A percentile compares a stretch with the other conserved stretches of the same genome.
Evolutionary conservation across 2,888 invertebrate species (phyloP).

Genomic region (Caenorhabditis becei): DNA sequence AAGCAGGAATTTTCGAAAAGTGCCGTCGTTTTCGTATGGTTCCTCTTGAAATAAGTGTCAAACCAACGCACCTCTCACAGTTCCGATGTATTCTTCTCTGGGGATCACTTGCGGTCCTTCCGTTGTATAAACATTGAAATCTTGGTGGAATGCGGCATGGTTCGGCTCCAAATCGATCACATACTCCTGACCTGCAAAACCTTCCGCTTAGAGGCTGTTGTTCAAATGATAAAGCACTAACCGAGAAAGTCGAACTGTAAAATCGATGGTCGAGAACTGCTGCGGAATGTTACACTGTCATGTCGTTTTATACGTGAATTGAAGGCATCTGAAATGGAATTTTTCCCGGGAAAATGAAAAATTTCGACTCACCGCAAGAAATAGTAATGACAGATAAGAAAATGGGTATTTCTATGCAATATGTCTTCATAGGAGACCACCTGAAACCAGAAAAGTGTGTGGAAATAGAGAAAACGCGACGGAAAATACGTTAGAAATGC

Average conservation of each 20-base stretch:
- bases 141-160: slow-evolving; percentile 39
- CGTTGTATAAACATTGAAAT: slow-evolving; percentile 42
- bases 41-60: background rate
- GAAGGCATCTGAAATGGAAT: slow-evolving; percentile 44
- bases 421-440: slow-evolving; percentile 32
- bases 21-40: background rate
- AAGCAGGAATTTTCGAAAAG: background rate
- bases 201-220: rapidly evolving
- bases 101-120: slow-evolving; percentile 27
- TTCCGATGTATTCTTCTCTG: slow-evolving; percentile 41
- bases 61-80: slow-evolving; percentile 30
- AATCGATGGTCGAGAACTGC: slow-evolving; percentile 9
- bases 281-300: slow-evolving; percentile 37
- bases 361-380: slow-evolving; percentile 13
- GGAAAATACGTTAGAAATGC: background rate
- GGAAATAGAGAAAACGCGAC: slow-evolving; percentile 2
- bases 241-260: slow-evolving; percentile 43
- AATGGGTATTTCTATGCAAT: slow-evolving; percentile 24
- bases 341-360: background rate
- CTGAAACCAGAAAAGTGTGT: background rate
- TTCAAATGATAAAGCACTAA: slow-evolving; percentile 19
- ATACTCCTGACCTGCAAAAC: slow-evolving; percentile 41
- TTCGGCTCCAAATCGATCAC: slow-evolving; percentile 49
- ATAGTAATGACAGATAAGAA: slow-evolving; percentile 20
- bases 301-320: slow-evolving; percentile 54